Percentiles rank a stretch among this genome's conserved stretches.
phyloP scores from a whole-genome alignment of 2,113 vertebrate species.

The Oryzias javanicus region DNA sequence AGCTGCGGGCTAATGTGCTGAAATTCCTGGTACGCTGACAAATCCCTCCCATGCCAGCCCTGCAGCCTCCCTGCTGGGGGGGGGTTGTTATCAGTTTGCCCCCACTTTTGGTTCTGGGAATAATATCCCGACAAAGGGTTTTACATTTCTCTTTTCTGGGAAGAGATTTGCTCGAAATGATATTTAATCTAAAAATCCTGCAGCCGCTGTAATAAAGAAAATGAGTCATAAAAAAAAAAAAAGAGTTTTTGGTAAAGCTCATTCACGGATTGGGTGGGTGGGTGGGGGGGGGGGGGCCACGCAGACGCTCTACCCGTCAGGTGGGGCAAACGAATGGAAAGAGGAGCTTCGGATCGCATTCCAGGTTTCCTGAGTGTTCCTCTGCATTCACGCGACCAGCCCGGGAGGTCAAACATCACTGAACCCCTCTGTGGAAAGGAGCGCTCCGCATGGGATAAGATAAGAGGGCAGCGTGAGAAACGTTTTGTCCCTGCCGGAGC shows the following conservation, averaged over 20 bases:
- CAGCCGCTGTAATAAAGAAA: slow-evolving; percentile 58
- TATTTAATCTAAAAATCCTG: slow-evolving; percentile 65
- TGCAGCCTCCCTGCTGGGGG: slow-evolving; percentile 22
- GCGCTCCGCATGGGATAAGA: not conserved
- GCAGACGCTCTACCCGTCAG: too few species aligned
- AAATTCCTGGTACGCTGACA: slow-evolving; percentile 28
- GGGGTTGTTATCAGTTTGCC: slow-evolving; percentile 27
- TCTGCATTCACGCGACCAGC: too few species aligned
- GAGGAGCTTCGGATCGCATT: too few species aligned
- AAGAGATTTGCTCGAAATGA: slow-evolving; percentile 60
- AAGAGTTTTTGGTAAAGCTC: slow-evolving; percentile 54
- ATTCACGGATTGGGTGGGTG: slow-evolving; percentile 70
- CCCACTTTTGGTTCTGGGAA: slow-evolving; percentile 40
- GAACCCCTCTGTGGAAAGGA: not conserved
- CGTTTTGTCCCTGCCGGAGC: slow-evolving; percentile 28
- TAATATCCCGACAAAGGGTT: slow-evolving; percentile 24
- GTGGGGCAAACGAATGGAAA: too few species aligned
- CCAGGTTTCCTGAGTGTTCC: too few species aligned
- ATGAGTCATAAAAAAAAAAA: slow-evolving; percentile 42
- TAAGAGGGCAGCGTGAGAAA: slow-evolving; percentile 20
- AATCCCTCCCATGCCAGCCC: slow-evolving; percentile 45
- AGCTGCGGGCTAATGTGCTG: slow-evolving; percentile 24
- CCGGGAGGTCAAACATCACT: too few species aligned
- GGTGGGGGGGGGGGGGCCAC: slow-evolving; percentile 12
- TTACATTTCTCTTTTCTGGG: slow-evolving; percentile 45